Evolutionary conservation across 2,113 vertebrate genomes (phyloP).

Genomic region (Alligator mississippiensis): DNA sequence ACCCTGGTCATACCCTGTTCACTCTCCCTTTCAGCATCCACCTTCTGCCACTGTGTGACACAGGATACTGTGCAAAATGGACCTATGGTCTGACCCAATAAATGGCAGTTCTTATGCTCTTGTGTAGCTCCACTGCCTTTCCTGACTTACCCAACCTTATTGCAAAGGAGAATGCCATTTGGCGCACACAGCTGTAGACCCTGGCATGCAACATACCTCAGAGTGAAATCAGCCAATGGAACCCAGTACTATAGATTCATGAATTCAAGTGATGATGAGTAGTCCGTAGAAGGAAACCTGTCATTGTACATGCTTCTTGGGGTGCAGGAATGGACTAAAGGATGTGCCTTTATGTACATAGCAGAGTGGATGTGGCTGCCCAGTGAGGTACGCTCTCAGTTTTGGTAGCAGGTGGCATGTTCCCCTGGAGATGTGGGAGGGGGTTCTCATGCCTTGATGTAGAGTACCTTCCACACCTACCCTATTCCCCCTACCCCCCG

Average conservation of each 20-base stretch:
- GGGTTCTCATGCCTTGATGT: background rate
- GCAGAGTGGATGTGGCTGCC: background rate
- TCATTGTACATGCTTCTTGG: fast-evolving
- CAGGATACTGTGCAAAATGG: too few relatives aligned
- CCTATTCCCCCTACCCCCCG: background rate
- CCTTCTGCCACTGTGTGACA: too few relatives aligned
- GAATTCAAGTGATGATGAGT: slow-evolving; percentile 27
- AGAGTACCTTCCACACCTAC: background rate
- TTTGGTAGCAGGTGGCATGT: background rate
- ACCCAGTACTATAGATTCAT: background rate
- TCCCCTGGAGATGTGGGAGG: background rate
- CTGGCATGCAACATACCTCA: slow-evolving; percentile 9
- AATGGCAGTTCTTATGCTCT: too few relatives aligned
- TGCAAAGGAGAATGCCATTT: background rate
- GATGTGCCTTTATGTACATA: too few relatives aligned
- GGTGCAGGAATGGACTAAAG: too few relatives aligned
- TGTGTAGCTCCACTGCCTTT: too few relatives aligned
- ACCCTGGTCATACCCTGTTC: too few relatives aligned
- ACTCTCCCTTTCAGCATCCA: too few relatives aligned
- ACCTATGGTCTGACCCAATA: too few relatives aligned
- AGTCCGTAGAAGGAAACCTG: background rate
- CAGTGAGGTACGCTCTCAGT: fast-evolving
- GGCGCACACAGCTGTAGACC: slow-evolving; percentile 50
- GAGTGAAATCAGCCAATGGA: slow-evolving; percentile 50
- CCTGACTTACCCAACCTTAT: too few relatives aligned